phyloP scores from a whole-genome alignment of 2,797 vertebrate genomes.

The Perodicticus potto region DNA sequence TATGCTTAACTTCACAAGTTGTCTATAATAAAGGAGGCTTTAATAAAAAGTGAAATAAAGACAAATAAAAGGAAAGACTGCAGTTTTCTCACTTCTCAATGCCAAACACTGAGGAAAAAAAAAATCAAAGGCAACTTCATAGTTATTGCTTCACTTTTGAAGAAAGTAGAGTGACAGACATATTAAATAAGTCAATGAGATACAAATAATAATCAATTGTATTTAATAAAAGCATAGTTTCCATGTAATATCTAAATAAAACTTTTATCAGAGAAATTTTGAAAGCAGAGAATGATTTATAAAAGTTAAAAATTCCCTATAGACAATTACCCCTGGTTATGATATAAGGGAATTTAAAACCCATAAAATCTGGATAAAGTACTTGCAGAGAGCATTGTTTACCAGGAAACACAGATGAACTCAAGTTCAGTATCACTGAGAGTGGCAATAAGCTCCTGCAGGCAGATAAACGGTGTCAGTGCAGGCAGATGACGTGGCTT shows the following conservation, averaged over 20 bases:
- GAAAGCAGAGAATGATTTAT: background rate
- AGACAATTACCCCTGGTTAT: background rate
- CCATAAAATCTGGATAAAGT: background rate
- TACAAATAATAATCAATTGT: background rate
- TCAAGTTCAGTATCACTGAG: background rate
- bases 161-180: background rate
- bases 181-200: background rate
- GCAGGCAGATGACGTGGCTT: background rate
- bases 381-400: background rate
- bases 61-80: background rate
- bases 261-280: slow-evolving; percentile 10
- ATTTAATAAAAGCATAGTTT: background rate
- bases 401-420: background rate
- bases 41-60: background rate
- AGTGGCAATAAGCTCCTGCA: background rate
- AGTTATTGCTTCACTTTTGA: background rate
- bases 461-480: background rate
- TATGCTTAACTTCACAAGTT: background rate
- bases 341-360: background rate
- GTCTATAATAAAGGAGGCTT: background rate
- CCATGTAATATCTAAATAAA: background rate
- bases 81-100: background rate
- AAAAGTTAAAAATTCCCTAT: background rate
- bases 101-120: background rate
- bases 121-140: background rate